Evolutionary conservation across 2,797 vertebrate species (phyloP).

Genomic region (Phoebastria nigripes): DNA sequence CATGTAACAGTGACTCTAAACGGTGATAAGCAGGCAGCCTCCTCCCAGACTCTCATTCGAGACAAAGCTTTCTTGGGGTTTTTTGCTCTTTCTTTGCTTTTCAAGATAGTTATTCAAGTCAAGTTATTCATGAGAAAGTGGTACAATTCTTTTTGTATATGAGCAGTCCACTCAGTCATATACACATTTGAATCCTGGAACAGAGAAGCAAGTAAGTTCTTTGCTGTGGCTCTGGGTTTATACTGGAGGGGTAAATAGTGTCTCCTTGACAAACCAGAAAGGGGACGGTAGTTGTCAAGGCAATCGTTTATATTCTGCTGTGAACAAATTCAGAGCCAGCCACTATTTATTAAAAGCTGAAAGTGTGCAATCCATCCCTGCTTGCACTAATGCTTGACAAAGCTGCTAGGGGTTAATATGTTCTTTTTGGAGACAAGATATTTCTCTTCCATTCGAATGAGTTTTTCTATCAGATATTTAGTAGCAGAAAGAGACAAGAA

Average conservation of each 20-base stretch:
- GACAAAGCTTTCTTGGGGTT: neutral
- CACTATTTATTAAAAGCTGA: neutral
- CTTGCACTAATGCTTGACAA: neutral
- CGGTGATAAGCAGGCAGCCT: neutral
- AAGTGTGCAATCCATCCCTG: neutral
- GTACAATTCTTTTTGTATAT: neutral
- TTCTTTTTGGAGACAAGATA: neutral
- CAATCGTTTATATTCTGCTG: neutral
- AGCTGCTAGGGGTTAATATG: neutral
- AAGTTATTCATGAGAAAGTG: neutral
- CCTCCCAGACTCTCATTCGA: neutral
- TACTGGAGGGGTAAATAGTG: neutral
- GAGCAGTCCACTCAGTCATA: neutral
- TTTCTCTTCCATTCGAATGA: neutral
- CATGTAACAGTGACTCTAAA: neutral
- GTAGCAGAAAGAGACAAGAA: neutral
- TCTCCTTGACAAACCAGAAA: neutral
- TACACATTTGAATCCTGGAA: neutral
- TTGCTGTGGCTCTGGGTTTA: neutral
- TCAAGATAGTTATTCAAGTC: neutral
- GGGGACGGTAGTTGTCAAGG: neutral
- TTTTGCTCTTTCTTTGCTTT: neutral
- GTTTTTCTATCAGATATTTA: neutral
- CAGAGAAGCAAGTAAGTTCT: neutral
- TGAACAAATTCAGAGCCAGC: neutral